phyloP scores from a whole-genome alignment of 2,888 invertebrate genomes.

The Drosophila austrosaltans region DNA sequence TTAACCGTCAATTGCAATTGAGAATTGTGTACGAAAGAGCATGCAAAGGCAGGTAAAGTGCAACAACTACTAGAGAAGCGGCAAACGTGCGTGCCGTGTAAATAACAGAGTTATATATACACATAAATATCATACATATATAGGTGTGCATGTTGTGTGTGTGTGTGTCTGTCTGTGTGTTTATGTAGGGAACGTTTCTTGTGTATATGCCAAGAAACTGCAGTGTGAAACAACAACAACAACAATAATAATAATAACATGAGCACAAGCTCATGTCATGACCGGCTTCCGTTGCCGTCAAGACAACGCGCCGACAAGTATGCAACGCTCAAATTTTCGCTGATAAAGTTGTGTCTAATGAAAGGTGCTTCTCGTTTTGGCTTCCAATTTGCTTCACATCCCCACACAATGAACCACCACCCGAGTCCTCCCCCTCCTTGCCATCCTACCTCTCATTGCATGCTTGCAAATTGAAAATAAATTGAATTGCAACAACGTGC shows the following conservation, averaged over 20 bases:
- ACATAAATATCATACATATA: conserved; percentile 15
- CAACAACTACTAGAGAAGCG: conserved; percentile 50
- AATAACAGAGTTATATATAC: conserved; percentile 54
- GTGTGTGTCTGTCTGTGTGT: conserved; percentile 40
- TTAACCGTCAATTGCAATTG: conserved; percentile 45
- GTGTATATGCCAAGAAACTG: conserved; percentile 47
- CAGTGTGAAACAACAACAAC: conserved; percentile 51
- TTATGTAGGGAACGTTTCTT: conserved; percentile 30
- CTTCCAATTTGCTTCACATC: background rate
- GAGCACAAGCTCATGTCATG: conserved; percentile 25
- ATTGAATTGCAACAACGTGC: conserved; percentile 73
- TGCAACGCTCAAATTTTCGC: conserved; percentile 51
- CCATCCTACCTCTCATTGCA: conserved; percentile 43
- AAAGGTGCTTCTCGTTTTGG: conserved; percentile 48
- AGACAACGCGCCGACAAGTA: conserved; percentile 46
- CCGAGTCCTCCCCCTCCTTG: background rate
- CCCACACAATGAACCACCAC: background rate
- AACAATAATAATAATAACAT: background rate
- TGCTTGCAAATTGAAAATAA: conserved; percentile 76
- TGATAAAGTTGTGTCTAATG: conserved; percentile 70
- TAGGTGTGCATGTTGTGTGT: conserved; percentile 27
- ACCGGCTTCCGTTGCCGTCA: conserved; percentile 61
- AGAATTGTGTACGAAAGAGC: conserved; percentile 70
- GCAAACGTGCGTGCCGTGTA: conserved; percentile 69
- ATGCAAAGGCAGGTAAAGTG: conserved; percentile 52